phyloP scores from a whole-genome alignment of 35 echinoderm and acorn worm genomes.

The Apostichopus parvimensis region DNA sequence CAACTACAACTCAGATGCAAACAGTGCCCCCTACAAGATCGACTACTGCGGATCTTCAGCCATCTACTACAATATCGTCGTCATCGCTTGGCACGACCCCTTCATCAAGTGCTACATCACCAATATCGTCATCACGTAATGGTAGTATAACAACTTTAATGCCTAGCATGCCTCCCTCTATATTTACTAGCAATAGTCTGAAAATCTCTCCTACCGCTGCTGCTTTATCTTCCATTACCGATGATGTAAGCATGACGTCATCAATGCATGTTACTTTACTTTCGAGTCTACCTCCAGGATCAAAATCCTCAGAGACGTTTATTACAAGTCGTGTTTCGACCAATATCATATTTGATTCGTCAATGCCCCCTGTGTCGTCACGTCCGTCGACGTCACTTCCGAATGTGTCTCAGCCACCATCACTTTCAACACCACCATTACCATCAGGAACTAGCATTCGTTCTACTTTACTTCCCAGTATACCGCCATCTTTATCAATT shows the following conservation, averaged over 20 bases:
- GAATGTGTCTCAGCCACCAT: too few species aligned
- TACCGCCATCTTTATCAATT: not conserved
- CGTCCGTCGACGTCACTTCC: too few species aligned
- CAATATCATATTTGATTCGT: too few species aligned
- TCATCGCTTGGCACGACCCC: not conserved
- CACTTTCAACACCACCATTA: not conserved
- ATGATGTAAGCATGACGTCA: slow-evolving; percentile 33
- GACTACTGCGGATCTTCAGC: not conserved
- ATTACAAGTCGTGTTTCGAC: too few species aligned
- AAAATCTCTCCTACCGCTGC: not conserved
- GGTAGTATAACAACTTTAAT: not conserved
- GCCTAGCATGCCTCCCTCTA: not conserved
- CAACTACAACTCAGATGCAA: not conserved
- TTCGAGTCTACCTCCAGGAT: too few species aligned
- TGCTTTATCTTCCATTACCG: not conserved
- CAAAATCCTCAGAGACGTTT: too few species aligned
- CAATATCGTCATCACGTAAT: not conserved
- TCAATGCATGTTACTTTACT: not conserved
- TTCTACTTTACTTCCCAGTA: not conserved
- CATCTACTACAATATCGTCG: not conserved
- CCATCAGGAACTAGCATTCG: not conserved
- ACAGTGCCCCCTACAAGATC: not conserved
- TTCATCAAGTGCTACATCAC: not conserved
- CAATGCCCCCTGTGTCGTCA: too few species aligned
- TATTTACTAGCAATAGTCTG: not conserved